Base-by-base conservation (phyloP, 2,113 vertebrate species). In the Stigmatopora argus region DNA sequence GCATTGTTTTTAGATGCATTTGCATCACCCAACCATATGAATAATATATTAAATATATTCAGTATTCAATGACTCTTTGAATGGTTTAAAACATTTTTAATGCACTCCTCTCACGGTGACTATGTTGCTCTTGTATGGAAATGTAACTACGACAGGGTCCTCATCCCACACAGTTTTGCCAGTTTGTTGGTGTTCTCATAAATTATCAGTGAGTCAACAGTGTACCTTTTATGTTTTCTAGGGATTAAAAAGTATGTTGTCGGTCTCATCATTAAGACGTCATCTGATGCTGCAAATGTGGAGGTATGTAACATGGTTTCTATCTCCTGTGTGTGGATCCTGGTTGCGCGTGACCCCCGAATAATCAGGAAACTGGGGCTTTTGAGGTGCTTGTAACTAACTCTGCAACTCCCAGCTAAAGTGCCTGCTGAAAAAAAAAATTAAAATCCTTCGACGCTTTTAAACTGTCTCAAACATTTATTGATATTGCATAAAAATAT, bases 181-280 rank as follows among this genome's bases (percentile, higher is more conserved):
- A 17, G 67, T 80, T 81, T 71, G 55, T 77, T 78, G 12, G 18
- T 31, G 26, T 49, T 26, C 34, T 2, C 60, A 9, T 0, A 0
- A 47, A 60, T 38, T 23, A 60, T 49, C 23, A 18, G 34, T 34
- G 45, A 8, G n/a, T 64, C 83, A 60, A 84, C 61, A 0, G 1
- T 68, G 61, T 67, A 38, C 13, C 65, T 5, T 82, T 62, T 87
- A 61, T 86, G 61, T 85, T 77, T 74, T 79, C 84, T 88, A 99
- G 96, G 96, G 81, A 99, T 98, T 75, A 99, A 99, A 94, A 99
- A 99, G 80, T 99, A 99, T 1, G 97, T 99, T 85, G 97, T 99
- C 49, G 96, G 96, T 83, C 92, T 99, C 77, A 99, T 99, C 90
- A 99, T 99, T 89, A 99, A 99, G 92, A 99, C 97, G 1, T 99